Base-by-base conservation (phyloP, 2,888 invertebrate genomes). In the Acleris cristana region DNA sequence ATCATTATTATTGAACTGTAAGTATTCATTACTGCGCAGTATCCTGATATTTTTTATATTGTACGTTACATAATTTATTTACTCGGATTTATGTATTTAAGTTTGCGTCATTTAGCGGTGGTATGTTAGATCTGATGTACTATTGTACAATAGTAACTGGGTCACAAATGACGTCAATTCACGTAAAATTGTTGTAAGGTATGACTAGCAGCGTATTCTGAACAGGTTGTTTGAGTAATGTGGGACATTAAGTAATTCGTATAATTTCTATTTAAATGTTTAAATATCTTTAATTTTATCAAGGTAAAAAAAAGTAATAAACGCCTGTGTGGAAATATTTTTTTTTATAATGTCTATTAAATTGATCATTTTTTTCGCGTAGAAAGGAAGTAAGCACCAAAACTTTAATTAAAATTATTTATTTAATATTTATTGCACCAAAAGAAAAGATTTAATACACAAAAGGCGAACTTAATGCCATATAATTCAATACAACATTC, bases 91-190 rank as follows among this genome's bases (percentile, higher is more conserved):
- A 52, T 30, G 51, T 51, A 51, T 26, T 60, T 55, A 52, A 59
- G 30, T 61, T 61, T 57, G 56, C 66, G 61, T 66, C 61, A 61
- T 62, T 65, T 62, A 62, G 53, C 53, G 49, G 44, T n/a, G 2
- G 8, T 55, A 54, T 18, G 21, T 61, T 61, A 61, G 64, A n/a
- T n/a, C n/a, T n/a, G n/a, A 66, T 66, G 69, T 8, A 26, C 26
- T 26, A 34, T 10, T 34, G 34, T 66, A 73, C 72, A 72, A 75
- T 75, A 60, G 70, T 69, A 75, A 77, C 72, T 79, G 74, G 79
- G 81, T 74, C 79, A 74, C 55, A 45, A 52, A 18, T 80, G 80
- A 81, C 79, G 81, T 81, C 80, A 79, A 71, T 71, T 63, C 65
- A 44, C 61, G 23, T 66, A 52, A 56, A 52, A 66, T 52, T 66